phyloP scores from a whole-genome alignment of 2,888 invertebrate genomes.

The Pterostichus niger region DNA sequence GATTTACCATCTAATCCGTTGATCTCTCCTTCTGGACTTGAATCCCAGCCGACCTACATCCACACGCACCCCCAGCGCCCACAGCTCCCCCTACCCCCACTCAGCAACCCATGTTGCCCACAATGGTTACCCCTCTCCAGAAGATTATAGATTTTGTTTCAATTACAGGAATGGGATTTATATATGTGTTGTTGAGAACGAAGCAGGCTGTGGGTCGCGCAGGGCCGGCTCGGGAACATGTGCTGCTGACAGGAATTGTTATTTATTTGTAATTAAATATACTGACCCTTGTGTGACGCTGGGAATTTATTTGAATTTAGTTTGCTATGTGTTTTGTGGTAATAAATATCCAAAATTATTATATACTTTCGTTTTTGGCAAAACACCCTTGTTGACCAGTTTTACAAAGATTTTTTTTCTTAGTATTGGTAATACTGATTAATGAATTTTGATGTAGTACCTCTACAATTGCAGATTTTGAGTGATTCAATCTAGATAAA shows the following conservation, averaged over 20 bases:
- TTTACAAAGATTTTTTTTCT: too few relatives aligned
- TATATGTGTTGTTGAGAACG: constrained; percentile 56
- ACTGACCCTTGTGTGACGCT: constrained; percentile 3
- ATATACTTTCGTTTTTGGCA: too few relatives aligned
- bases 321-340: neutral
- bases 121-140: neutral
- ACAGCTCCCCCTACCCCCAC: neutral
- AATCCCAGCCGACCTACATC: too few relatives aligned
- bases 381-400: too few relatives aligned
- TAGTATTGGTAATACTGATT: too few relatives aligned
- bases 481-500: too few relatives aligned
- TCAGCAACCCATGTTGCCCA: constrained; percentile 5
- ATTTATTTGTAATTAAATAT: constrained; percentile 55
- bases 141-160: constrained; percentile 65
- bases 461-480: too few relatives aligned
- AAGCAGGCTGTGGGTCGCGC: constrained; percentile 5
- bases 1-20: constrained; percentile 18
- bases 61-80: too few relatives aligned
- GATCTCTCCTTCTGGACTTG: neutral
- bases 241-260: constrained; percentile 53
- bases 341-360: too few relatives aligned
- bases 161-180: constrained; percentile 64
- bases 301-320: too few relatives aligned
- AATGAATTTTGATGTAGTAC: too few relatives aligned
- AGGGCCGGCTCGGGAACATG: constrained; percentile 13